Base-by-base conservation (phyloP, 2,113 vertebrate genomes). In the Falcunculus frontatus region DNA sequence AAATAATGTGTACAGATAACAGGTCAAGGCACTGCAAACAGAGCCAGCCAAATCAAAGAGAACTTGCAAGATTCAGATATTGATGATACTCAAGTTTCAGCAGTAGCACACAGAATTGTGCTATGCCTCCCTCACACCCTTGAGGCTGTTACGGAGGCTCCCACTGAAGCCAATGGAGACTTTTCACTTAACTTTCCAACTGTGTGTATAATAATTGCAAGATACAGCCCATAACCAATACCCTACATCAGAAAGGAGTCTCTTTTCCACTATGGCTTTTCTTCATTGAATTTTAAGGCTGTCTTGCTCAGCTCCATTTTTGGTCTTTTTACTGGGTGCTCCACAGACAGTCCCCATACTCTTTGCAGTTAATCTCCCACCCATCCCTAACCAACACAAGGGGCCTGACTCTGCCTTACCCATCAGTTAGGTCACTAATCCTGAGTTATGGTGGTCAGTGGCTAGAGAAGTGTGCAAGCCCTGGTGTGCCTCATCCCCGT, bases 401-500 rank as follows among this genome's bases (percentile, higher is more conserved):
- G 35, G 10, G 5, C 26, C n/a, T 21, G 13, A 65, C 49, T 27
- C 56, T 26, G 32, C 10, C 3, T n/a, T 50, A 49, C 35, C 56
- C 69, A 75, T 68, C 49, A 9, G 16, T 23, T 39, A 33, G 10
- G 27, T 64, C n/a, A 9, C 52, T 72, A 39, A 65, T 29, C 46
- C 49, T 20, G n/a, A 6, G 20, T 16, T 3, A 0, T 3, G 35
- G 33, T 11, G 6, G 22, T 13, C 81, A 33, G 27, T 0, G 0
- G 39, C 65, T 53, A 56, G 39, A 78, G 35, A 52, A 52, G 44
- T 5, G 3, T 11, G 10, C 20, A 27, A 52, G 17, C 27, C 33
- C 39, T 11, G 6, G 9, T 9, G 6, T 47, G 37, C 42, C 32
- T 68, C 2, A 3, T 29, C 32, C 53, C 17, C 6, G 0, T 42